These are phyloP conservation scores for Charina bottae DNA, from an alignment of 2,113 vertebrate species.

Conservation along the genomic window DNA sequence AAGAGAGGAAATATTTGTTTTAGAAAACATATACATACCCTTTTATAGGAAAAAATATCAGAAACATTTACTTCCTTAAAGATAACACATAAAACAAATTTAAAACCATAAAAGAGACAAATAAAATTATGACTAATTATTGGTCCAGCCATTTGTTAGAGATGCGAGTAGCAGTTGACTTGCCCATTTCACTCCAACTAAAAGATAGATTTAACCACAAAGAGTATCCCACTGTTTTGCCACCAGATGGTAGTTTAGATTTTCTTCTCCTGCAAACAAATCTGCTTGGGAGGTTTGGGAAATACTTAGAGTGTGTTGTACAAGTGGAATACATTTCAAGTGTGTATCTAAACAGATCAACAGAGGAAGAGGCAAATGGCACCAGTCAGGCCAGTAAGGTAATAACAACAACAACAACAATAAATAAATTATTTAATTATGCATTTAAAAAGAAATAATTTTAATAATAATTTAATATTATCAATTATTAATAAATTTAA, in stretches of 20 bases:
- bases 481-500: no score
- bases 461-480: no score
- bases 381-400: not conserved
- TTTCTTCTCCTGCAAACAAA: no score
- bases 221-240: no score
- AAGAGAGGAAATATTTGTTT: not conserved
- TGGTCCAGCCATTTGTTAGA: not conserved
- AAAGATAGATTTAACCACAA: not conserved
- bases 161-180: not conserved
- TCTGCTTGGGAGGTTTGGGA: no score
- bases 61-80: not conserved
- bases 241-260: no score
- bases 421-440: no score
- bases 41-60: not conserved
- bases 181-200: not conserved
- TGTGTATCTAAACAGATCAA: not conserved
- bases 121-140: not conserved
- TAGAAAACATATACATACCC: not conserved
- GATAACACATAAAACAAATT: not conserved
- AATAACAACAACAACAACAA: no score
- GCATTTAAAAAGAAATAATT: no score
- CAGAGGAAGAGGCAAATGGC: not conserved
- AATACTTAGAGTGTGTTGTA: no score
- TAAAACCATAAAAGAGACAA: not conserved
- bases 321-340: not conserved